Base-by-base conservation (phyloP, 2,113 vertebrate genomes). In the Bufo gargarizans region DNA sequence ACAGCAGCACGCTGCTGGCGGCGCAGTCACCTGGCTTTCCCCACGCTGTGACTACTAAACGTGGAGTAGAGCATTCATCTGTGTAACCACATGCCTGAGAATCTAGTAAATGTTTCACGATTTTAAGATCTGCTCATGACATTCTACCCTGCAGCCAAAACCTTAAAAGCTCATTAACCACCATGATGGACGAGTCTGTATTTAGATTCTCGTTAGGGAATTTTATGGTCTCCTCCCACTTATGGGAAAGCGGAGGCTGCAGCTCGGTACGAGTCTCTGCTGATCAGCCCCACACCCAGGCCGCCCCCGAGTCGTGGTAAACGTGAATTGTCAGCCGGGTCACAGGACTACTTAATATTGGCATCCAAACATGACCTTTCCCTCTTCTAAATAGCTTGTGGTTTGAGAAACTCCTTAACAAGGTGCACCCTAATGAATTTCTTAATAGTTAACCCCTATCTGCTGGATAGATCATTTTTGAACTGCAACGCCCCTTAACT, bases 121-220 rank as follows among this genome's bases (percentile, higher is more conserved):
- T 83, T 83, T 83, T 83, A 50, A 69, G 63, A n/a, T 50, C 81
- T 83, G 61, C 69, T 82, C 81, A 50, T 82, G 45, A 74, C 69
- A 58, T 56, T 17, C 1, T 72, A 53, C 67, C 83, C 83, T 14
- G 67, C 4, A 58, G 83, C 22, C 50, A 72, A 43, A 74, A 56
- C 65, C 83, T 84, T 74, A 85, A 85, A 58, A 56, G 67, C 83
- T 85, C 83, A 56, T 85, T 85, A 85, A 72, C 11, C 33, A 8
- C 50, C 33, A 20, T 83, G 47, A 69, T 83, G 81, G 63, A 69
- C 61, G 47, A 83, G 81, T 67, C 63, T 45, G 49, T 84, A 69
- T 53, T 55, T 53, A 55, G 63, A 71, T 67, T 71, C 11, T 67
- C 47, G 63, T 84, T 84, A 55, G n/a, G 20, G 82, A 53, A 11